These are phyloP conservation scores for Agrotis ipsilon DNA, from an alignment of 2,888 invertebrate species.

Conservation along the genomic window DNA sequence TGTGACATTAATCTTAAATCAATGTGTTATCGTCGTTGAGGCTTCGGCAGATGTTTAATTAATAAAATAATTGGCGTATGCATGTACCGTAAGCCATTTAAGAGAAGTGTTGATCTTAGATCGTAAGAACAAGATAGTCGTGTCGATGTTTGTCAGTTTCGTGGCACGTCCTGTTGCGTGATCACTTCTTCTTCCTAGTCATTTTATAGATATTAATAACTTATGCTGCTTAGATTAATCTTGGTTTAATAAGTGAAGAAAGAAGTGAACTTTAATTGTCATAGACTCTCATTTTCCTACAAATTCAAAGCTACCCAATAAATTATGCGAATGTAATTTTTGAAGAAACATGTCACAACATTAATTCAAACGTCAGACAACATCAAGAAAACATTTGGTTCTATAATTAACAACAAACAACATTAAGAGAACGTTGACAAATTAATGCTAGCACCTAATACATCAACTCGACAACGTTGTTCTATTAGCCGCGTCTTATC, in stretches of 20 bases:
- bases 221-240: slow-evolving; percentile 13
- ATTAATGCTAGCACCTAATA: slow-evolving; percentile 43
- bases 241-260: slow-evolving; percentile 1
- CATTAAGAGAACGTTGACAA: slow-evolving; percentile 46
- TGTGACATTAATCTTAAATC: slow-evolving; percentile 45
- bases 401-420: slow-evolving; percentile 37
- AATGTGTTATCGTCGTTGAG: slow-evolving; percentile 34
- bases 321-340: slow-evolving; percentile 8
- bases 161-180: slow-evolving; percentile 31
- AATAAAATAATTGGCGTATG: slow-evolving; percentile 72
- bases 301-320: slow-evolving; percentile 9
- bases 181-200: slow-evolving; percentile 14
- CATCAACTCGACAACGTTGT: slow-evolving; percentile 24
- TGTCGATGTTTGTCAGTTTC: slow-evolving; percentile 46
- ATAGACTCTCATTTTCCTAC: neutral
- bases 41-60: slow-evolving; percentile 60
- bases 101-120: slow-evolving; percentile 45
- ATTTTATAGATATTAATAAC: slow-evolving; percentile 16
- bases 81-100: slow-evolving; percentile 58
- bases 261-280: neutral
- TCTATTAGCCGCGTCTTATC: slow-evolving; percentile 43
- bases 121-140: slow-evolving; percentile 40
- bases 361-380: slow-evolving; percentile 39
- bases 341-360: slow-evolving; percentile 25
- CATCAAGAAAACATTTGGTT: slow-evolving; percentile 31